These are phyloP conservation scores for Hylaeus anthracinus DNA, from an alignment of 1,140 invertebrate species.

Conservation along the genomic window DNA sequence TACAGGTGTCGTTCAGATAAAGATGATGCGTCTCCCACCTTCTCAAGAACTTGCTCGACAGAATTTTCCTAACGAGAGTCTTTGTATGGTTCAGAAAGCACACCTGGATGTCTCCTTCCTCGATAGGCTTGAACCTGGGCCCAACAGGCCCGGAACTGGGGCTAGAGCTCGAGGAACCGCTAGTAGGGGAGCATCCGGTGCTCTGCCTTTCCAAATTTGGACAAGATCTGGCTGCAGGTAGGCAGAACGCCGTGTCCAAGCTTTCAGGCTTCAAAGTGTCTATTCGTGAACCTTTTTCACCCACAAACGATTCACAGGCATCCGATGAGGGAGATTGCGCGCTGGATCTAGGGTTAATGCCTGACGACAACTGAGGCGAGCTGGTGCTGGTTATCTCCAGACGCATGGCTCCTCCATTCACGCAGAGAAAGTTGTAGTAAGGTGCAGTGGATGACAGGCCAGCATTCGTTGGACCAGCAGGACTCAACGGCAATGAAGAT, in stretches of 20 bases:
- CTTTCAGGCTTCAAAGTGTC: slow-evolving; percentile 79
- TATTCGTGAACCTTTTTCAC: slow-evolving; percentile 57
- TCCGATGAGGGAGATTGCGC: slow-evolving; percentile 72
- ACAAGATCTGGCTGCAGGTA: slow-evolving; percentile 81
- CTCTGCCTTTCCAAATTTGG: slow-evolving; percentile 78
- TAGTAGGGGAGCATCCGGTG: slow-evolving; percentile 70
- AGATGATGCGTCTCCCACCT: slow-evolving; percentile 91
- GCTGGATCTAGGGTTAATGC: slow-evolving; percentile 66
- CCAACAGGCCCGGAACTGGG: slow-evolving; percentile 82
- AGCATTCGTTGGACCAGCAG: slow-evolving; percentile 68
- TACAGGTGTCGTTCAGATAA: slow-evolving; percentile 85
- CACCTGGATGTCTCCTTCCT: slow-evolving; percentile 89
- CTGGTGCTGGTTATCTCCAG: slow-evolving; percentile 78
- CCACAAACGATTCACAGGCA: slow-evolving; percentile 77
- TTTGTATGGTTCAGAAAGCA: slow-evolving; percentile 90
- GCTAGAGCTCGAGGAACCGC: slow-evolving; percentile 75
- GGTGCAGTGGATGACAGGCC: slow-evolving; percentile 54
- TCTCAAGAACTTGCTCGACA: slow-evolving; percentile 90
- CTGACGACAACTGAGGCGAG: slow-evolving; percentile 73
- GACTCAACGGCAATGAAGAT: slow-evolving; percentile 75
- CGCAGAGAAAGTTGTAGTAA: slow-evolving; percentile 77
- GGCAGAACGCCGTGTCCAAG: slow-evolving; percentile 75
- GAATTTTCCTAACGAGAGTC: slow-evolving; percentile 90
- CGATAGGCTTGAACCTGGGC: slow-evolving; percentile 88
- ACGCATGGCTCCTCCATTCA: slow-evolving; percentile 73